Conservation (phyloP, 2,888 invertebrate species). For the Phragmatobia fuliginosa region DNA sequence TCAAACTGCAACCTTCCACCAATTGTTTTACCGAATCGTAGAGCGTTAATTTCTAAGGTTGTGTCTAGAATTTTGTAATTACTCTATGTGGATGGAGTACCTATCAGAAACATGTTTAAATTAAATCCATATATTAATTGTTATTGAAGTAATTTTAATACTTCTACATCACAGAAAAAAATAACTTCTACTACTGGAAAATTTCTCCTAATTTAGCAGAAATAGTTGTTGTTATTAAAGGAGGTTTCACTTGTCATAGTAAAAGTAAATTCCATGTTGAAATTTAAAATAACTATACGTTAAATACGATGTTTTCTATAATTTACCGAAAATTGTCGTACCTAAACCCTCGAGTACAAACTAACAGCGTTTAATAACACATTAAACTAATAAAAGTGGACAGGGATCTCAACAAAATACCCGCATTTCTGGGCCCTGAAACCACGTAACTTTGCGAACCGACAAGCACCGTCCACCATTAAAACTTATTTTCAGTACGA, state of each 20-base stretch:
- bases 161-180: no score
- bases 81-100: background rate
- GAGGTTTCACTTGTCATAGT: background rate
- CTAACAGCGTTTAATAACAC: conserved; percentile 31
- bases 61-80: background rate
- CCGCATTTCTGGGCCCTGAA: conserved; percentile 61
- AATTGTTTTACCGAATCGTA: conserved; percentile 5
- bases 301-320: background rate
- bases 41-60: background rate
- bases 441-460: conserved; percentile 56
- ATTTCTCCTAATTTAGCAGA: no score
- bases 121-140: background rate
- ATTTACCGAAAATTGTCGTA: no score
- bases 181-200: no score
- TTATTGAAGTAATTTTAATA: no score
- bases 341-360: conserved; percentile 20
- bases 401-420: conserved; percentile 37
- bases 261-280: background rate
- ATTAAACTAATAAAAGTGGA: conserved; percentile 41
- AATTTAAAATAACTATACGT: background rate
- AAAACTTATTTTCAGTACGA: conserved; percentile 63
- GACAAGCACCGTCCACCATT: conserved; percentile 67
- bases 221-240: background rate
- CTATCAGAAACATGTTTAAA: background rate
- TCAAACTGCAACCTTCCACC: conserved; percentile 39